Base-by-base conservation (phyloP, 2,797 vertebrate genomes). In the Phoeniculus purpureus region DNA sequence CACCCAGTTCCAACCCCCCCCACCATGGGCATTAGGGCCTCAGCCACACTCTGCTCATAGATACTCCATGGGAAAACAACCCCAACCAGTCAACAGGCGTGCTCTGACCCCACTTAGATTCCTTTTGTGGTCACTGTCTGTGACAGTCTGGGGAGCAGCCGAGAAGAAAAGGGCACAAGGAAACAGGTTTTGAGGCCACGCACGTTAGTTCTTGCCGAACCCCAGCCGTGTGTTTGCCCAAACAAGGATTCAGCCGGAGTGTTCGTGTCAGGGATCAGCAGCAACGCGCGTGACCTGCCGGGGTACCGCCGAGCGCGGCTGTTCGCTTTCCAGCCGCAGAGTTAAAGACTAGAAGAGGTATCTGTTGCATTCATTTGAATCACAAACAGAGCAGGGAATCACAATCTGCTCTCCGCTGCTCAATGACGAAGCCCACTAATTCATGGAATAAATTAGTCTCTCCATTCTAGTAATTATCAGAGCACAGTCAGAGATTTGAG, bases 321-420 rank as follows among this genome's bases (percentile, higher is more conserved):
- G 87, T 87, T 89, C 81, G 86, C 60, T 91, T 87, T 90, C 79
- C 64, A 23, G 71, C 64, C 86, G 51, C 40, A 56, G 70, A 76
- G 64, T 93, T 94, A 70, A 90, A 92, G 89, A 95, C 89, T 90
- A 94, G 81, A 90, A 93, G 94, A 96, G 76, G 86, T 96, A 95
- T 95, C 93, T 92, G 62, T 92, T 92, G 93, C 94, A 94, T 92
- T 92, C 52, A 94, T 92, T 93, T 95, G 94, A 96, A 96, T 95
- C 94, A 51, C 93, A 93, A 95, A 93, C 73, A 94, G 93, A 95
- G 87, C 2, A 3, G 80, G 89, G 92, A 95, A 92, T 89, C 88
- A 87, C 93, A 96, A 81, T 94, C 92, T 96, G 94, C 89, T 94
- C 93, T 76, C 83, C 73, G 92, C 66, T 89, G 85, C 90, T 95